These are phyloP conservation scores for Chinchilla lanigera DNA, from an alignment of 2,113 vertebrate species.

Conservation along the genomic window DNA sequence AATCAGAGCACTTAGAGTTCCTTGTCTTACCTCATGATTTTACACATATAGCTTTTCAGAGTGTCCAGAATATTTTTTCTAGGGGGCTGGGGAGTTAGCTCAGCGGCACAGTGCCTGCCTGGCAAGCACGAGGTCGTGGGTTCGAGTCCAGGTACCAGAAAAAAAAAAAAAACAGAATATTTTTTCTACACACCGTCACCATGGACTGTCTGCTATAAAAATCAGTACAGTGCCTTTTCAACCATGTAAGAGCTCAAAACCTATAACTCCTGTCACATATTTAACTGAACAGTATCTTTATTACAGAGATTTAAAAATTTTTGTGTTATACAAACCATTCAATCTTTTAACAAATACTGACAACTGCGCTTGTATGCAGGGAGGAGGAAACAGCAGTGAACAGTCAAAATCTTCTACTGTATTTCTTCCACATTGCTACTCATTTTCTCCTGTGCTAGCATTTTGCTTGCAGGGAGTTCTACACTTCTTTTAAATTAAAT, in stretches of 20 bases:
- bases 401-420: not conserved
- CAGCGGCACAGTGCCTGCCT: too few species aligned
- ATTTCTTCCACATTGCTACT: not conserved
- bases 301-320: not conserved
- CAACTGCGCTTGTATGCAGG: not conserved
- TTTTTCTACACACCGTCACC: not conserved
- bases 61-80: too few species aligned
- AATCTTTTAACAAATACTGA: not conserved
- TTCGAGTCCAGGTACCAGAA: too few species aligned
- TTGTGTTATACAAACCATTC: not conserved
- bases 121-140: too few species aligned
- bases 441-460: not conserved
- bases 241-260: not conserved
- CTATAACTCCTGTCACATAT: not conserved
- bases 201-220: not conserved
- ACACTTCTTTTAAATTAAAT: constrained; percentile 49
- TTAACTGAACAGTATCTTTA: not conserved
- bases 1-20: not conserved
- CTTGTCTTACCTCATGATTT: not conserved
- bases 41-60: not conserved
- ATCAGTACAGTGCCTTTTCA: not conserved
- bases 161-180: too few species aligned
- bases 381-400: not conserved
- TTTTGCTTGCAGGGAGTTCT: constrained; percentile 32
- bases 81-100: too few species aligned